phyloP scores from a whole-genome alignment of 2,888 invertebrate genomes.

The Lydus trimaculatus region DNA sequence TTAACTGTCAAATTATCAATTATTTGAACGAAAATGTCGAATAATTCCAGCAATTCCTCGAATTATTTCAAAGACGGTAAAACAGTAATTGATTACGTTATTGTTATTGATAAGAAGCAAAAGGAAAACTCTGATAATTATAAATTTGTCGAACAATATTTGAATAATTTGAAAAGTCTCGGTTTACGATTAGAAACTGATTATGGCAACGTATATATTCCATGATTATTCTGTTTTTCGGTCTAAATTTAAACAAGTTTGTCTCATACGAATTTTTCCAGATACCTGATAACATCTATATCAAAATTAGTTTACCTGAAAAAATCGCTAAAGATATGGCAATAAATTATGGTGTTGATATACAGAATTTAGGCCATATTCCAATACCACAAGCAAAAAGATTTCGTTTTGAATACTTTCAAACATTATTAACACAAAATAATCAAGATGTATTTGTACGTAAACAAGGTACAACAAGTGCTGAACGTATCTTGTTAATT shows the following conservation, averaged over 20 bases:
- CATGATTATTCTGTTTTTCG: not conserved
- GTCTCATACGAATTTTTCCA: not conserved
- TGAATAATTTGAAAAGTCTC: not conserved
- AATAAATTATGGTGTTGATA: not conserved
- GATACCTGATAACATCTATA: not conserved
- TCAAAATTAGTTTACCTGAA: not conserved
- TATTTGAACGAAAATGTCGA: not conserved
- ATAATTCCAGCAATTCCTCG: not conserved
- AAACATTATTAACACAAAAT: not conserved
- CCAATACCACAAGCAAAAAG: not conserved
- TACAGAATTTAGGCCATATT: not conserved
- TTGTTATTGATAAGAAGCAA: not conserved
- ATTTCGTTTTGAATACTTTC: not conserved
- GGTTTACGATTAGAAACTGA: not conserved
- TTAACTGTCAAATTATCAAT: no score
- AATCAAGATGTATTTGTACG: not conserved
- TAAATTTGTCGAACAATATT: not conserved
- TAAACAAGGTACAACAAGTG: slow-evolving; percentile 5
- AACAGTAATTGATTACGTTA: not conserved
- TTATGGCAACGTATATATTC: not conserved
- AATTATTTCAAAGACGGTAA: not conserved
- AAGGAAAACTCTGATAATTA: not conserved
- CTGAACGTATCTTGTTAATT: slow-evolving; percentile 15
- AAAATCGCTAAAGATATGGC: not conserved
- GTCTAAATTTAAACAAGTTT: not conserved